Base-by-base conservation (phyloP, 2,888 invertebrate genomes). In the Acrobasis repandana region DNA sequence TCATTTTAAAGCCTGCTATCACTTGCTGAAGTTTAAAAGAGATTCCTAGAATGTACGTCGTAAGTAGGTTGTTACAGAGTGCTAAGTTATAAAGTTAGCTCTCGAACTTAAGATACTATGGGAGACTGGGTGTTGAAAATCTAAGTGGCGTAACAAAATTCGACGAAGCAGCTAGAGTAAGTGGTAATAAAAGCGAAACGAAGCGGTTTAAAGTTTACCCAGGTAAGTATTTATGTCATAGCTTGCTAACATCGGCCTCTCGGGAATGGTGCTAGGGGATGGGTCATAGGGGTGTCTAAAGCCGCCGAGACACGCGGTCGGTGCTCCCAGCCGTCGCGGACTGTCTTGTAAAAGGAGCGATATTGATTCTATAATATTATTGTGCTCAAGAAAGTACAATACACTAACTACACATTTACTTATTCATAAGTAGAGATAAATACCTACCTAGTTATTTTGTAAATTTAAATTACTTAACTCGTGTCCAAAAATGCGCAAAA, bases 161-260 rank as follows among this genome's bases (percentile, higher is more conserved):
- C 65, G 63, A 69, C 71, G 69, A 67, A 65, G 65, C 65, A 68
- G 70, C 68, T 70, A 69, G 70, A 72, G 68, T 72, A 72, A 80
- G 73, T 70, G 73, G 75, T 77, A 82, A 82, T 85, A 83, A 83
- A 82, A 83, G 73, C 70, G 75, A 78, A 81, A 79, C 79, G 74
- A 77, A 83, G 76, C 77, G 76, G 80, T 87, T 86, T 80, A 83
- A 88, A 83, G 74, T 85, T 86, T 79, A 75, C 73, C 67, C 79
- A 83, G 85, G 83, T 85, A 83, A 84, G 85, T 86, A 87, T 89
- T 85, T 88, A 85, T 85, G 83, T 84, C 80, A 84, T 80, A 77
- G 76, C 77, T 84, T 83, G 86, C 81, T 83, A 86, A 85, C 82
- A 83, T 80, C 75, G 77, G 77, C 70, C 82, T 77, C 83, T 66